phyloP scores from a whole-genome alignment of 2,797 vertebrate species.

The Spatula clypeata region DNA sequence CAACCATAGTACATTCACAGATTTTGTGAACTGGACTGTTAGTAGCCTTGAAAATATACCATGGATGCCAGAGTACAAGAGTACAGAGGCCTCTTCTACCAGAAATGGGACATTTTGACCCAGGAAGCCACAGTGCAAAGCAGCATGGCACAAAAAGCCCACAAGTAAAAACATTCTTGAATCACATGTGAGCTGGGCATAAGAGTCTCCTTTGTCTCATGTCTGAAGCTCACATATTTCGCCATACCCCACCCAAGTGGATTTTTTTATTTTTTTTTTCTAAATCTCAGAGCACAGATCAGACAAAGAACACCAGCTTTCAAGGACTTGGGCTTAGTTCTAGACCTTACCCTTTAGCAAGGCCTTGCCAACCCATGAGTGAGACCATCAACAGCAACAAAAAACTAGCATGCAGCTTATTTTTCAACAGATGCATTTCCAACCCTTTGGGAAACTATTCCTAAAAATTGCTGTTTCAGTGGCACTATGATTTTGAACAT shows the following conservation, averaged over 20 bases:
- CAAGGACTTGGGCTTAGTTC: rapidly evolving
- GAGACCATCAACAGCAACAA: background rate
- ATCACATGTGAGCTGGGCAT: background rate
- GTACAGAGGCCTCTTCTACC: background rate
- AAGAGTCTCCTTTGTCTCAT: background rate
- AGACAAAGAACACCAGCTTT: background rate
- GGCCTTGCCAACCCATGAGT: background rate
- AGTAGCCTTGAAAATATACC: rapidly evolving
- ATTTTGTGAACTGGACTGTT: background rate
- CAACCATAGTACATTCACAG: rapidly evolving
- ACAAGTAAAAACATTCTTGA: background rate
- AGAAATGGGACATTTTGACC: background rate
- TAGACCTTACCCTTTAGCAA: background rate
- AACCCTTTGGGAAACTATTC: background rate
- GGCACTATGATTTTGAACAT: background rate
- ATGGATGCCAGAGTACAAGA: background rate
- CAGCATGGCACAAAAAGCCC: background rate
- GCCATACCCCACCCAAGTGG: background rate
- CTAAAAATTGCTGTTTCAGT: background rate
- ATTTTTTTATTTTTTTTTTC: background rate
- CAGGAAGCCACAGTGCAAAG: background rate
- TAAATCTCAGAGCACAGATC: background rate
- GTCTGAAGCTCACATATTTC: background rate
- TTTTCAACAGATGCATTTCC: background rate
- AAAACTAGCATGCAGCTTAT: background rate